Evolutionary conservation across 2,888 invertebrate species (phyloP).

Genomic region (Yponomeuta malinellus): DNA sequence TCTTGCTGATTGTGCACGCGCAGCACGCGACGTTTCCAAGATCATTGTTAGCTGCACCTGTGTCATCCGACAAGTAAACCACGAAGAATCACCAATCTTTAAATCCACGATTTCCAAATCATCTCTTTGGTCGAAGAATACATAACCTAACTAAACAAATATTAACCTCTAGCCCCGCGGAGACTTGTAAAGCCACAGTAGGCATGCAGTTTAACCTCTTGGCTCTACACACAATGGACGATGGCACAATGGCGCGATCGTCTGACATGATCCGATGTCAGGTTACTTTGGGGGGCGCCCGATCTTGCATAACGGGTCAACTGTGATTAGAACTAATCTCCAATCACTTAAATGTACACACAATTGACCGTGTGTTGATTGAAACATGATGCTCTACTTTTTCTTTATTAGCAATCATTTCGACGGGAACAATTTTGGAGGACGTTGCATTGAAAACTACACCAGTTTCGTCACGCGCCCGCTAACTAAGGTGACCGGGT

Average conservation of each 20-base stretch:
- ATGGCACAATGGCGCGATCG: neutral
- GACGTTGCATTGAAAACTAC: neutral
- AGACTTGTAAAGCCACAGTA: neutral
- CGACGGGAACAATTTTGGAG: neutral
- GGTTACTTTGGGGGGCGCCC: neutral
- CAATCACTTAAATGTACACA: too few relatives aligned
- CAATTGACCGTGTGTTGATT: neutral
- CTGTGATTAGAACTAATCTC: neutral
- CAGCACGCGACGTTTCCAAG: neutral
- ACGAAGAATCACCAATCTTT: neutral
- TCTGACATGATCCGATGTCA: neutral
- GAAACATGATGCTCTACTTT: neutral
- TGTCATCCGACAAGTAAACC: neutral
- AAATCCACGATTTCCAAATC: too few relatives aligned
- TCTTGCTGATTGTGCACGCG: neutral
- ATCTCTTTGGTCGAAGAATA: too few relatives aligned
- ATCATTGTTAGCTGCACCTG: neutral
- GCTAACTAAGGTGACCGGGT: conserved; percentile 3
- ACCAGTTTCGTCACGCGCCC: conserved; percentile 3
- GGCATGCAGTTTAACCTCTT: conserved; percentile 2
- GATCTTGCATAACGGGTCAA: neutral
- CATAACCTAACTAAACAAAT: too few relatives aligned
- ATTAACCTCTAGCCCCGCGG: neutral
- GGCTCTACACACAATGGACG: neutral
- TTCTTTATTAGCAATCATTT: neutral